Conservation (phyloP, 1,140 invertebrate genomes). For the Protaetia brevitarsis region DNA sequence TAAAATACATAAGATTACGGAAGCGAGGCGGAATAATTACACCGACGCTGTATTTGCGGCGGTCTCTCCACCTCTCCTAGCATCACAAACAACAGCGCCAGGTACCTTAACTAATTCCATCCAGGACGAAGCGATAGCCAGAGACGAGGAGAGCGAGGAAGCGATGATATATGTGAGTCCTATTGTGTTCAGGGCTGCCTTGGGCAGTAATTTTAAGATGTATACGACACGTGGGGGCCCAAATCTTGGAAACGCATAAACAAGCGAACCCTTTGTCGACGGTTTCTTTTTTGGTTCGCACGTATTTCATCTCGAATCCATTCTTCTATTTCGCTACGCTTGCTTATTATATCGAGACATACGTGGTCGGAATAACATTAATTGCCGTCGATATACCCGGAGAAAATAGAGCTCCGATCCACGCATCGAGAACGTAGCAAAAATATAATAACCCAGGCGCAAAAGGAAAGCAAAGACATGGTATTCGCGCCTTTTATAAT, state of each 20-base stretch:
- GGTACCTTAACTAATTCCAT: slow-evolving; percentile 25
- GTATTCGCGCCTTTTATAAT: slow-evolving; percentile 8
- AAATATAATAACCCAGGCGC: not conserved
- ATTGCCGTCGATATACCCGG: not conserved
- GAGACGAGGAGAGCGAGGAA: not conserved
- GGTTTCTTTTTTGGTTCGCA: not conserved
- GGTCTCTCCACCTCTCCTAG: not conserved
- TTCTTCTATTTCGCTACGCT: not conserved
- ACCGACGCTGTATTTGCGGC: not conserved
- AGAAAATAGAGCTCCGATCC: not conserved
- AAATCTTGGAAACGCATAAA: slow-evolving; percentile 8
- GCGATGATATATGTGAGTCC: not conserved
- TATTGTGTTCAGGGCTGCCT: slow-evolving; percentile 16
- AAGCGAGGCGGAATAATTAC: slow-evolving; percentile 28
- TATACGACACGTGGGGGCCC: not conserved
- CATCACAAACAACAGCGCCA: no score
- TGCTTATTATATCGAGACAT: slow-evolving; percentile 9
- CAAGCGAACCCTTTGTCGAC: not conserved
- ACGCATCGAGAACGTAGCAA: not conserved
- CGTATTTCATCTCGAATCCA: not conserved
- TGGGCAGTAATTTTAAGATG: slow-evolving; percentile 5
- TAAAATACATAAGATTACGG: slow-evolving; percentile 32
- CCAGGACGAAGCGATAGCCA: not conserved
- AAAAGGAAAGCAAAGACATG: not conserved
- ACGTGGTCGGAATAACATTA: slow-evolving; percentile 20